Evolutionary conservation across 2,113 vertebrate genomes (phyloP).

Genomic region (Lanius collurio): DNA sequence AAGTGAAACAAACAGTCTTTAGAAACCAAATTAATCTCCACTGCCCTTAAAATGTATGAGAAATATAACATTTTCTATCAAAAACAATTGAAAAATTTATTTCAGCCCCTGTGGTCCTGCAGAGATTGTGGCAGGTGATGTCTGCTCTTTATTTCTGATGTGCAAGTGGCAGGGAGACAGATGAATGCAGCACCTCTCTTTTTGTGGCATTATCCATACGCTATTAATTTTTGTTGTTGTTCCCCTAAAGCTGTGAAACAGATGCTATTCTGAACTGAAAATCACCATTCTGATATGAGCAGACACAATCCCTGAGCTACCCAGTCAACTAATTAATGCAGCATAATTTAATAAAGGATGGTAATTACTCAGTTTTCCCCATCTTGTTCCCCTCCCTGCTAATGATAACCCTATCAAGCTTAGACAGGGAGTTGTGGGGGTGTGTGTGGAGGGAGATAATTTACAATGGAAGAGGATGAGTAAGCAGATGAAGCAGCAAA

Average conservation of each 20-base stretch:
- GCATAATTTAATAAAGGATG: slow-evolving; percentile 66
- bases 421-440: not conserved
- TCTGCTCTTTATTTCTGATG: slow-evolving; percentile 17
- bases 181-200: slow-evolving; percentile 25
- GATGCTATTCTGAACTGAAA: slow-evolving; percentile 42
- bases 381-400: not conserved
- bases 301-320: slow-evolving; percentile 22
- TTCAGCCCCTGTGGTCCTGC: not conserved
- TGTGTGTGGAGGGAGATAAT: not conserved
- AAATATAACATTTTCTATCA: not conserved
- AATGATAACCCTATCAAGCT: slow-evolving; percentile 20
- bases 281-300: slow-evolving; percentile 22
- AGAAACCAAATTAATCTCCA: not conserved
- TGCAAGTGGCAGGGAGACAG: slow-evolving; percentile 25
- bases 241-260: slow-evolving; percentile 38
- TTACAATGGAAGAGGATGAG: slow-evolving; percentile 7
- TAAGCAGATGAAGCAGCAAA: slow-evolving; percentile 12
- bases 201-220: slow-evolving; percentile 46
- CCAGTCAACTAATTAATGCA: slow-evolving; percentile 58
- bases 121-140: not conserved
- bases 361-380: slow-evolving; percentile 33
- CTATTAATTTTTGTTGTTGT: slow-evolving; percentile 60
- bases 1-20: not conserved
- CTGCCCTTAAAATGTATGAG: not conserved
- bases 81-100: slow-evolving; percentile 1